Evolutionary conservation across 2,113 vertebrate genomes (phyloP).

Genomic region (Ptyas mucosa): DNA sequence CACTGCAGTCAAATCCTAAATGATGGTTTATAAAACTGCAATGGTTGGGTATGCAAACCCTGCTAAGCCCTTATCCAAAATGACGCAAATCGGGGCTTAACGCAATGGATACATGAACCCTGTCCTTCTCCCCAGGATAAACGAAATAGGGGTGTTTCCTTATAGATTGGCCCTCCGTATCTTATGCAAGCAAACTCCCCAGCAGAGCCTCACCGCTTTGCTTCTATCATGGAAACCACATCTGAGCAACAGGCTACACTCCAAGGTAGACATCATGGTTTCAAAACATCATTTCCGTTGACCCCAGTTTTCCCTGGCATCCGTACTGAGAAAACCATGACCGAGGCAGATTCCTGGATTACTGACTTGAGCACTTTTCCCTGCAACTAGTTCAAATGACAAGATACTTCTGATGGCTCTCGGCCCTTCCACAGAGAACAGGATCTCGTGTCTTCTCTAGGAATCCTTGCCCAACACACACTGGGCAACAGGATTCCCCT

Average conservation of each 20-base stretch:
- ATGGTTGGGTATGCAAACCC: background rate
- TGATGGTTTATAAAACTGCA: background rate
- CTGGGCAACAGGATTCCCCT: background rate
- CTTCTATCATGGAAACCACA: background rate
- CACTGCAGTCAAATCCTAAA: background rate
- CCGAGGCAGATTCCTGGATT: background rate
- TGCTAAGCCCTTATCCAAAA: background rate
- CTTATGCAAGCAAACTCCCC: no score
- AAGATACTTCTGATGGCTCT: background rate
- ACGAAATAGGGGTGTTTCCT: background rate
- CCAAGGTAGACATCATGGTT: background rate
- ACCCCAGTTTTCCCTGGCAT: background rate
- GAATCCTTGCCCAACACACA: no score
- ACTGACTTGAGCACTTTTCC: background rate
- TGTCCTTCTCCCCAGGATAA: background rate
- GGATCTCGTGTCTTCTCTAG: background rate
- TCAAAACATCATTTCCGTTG: background rate
- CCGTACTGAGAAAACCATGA: background rate
- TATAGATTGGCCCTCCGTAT: background rate
- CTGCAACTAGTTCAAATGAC: background rate
- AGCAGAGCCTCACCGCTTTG: background rate
- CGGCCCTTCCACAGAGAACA: background rate
- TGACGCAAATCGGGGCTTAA: background rate
- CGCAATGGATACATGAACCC: background rate
- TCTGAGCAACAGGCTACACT: background rate